Percentiles rank a stretch among this genome's conserved stretches.
These are phyloP conservation scores for Tridacna crocea DNA, from an alignment of 2,888 invertebrate genomes.

Conservation along the genomic window DNA sequence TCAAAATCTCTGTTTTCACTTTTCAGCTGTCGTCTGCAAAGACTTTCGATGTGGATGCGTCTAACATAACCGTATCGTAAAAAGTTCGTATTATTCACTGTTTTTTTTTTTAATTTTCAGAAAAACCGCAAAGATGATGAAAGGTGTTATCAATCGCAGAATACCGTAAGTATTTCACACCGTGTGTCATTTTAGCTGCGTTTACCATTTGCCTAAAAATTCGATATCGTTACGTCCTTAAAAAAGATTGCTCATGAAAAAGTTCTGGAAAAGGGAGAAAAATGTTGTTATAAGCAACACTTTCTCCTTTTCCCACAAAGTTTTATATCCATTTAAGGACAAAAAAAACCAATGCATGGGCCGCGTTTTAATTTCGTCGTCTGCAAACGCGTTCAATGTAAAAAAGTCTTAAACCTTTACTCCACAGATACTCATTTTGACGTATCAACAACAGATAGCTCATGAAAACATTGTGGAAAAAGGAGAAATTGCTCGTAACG, in stretches of 20 bases:
- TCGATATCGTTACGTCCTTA: background rate
- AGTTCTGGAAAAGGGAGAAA: background rate
- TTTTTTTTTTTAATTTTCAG: slow-evolving; percentile 9
- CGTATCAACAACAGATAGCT: background rate
- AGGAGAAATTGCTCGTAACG: background rate
- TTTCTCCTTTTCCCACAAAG: background rate
- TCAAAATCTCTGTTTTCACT: no score
- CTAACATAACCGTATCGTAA: no score
- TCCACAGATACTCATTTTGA: background rate
- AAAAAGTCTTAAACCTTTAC: background rate
- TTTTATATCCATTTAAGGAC: background rate
- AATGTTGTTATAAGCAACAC: background rate
- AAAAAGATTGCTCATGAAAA: background rate
- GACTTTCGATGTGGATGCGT: no score
- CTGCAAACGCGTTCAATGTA: background rate
- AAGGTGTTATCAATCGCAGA: slow-evolving; percentile 58
- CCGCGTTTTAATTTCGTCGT: background rate
- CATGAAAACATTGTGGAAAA: background rate
- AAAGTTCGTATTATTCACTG: no score
- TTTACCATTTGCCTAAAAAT: background rate
- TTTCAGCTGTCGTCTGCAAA: no score
- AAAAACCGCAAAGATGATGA: slow-evolving; percentile 55
- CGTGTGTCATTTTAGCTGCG: background rate
- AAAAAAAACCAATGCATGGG: background rate
- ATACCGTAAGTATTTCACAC: slow-evolving; percentile 54